These are phyloP conservation scores for Crocidura indochinensis DNA, from an alignment of 2,797 vertebrate species.

Conservation along the genomic window DNA sequence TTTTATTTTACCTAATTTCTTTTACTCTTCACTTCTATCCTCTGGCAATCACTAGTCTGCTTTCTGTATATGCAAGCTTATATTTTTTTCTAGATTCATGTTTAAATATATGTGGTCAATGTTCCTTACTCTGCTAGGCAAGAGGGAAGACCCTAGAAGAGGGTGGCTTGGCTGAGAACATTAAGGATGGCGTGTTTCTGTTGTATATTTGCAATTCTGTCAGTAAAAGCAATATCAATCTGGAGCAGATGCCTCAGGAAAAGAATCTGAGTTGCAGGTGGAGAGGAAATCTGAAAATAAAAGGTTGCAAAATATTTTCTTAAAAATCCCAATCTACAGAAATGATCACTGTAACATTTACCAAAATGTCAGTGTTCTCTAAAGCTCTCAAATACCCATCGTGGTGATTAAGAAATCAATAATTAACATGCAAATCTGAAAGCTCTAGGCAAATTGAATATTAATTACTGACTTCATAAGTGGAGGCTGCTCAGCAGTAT, in stretches of 20 bases:
- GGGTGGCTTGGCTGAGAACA: not conserved
- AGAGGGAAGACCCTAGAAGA: not conserved
- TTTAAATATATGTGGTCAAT: not conserved
- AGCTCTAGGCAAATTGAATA: conserved; percentile 86
- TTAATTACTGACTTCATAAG: conserved; percentile 84
- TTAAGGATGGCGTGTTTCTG: conserved; percentile 33
- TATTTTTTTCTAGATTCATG: not conserved
- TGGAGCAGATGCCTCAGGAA: conserved; percentile 42
- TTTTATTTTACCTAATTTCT: not conserved
- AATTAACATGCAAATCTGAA: conserved; percentile 85
- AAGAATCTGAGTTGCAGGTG: conserved; percentile 67
- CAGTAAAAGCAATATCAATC: conserved; percentile 31
- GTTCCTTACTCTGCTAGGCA: not conserved
- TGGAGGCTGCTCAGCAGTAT: conserved; percentile 84
- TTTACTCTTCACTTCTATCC: not conserved
- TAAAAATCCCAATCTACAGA: conserved; percentile 77
- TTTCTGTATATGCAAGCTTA: not conserved
- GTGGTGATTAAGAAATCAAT: conserved; percentile 84
- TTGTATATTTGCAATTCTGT: conserved; percentile 16
- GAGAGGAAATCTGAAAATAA: conserved; percentile 74
- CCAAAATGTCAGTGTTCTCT: conserved; percentile 82
- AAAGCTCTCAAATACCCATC: conserved; percentile 83
- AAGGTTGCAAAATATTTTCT: conserved; percentile 77
- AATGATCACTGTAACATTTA: conserved; percentile 76
- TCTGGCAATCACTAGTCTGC: not conserved